phyloP scores from a whole-genome alignment of 2,113 vertebrate genomes.

The Electrona antarctica region DNA sequence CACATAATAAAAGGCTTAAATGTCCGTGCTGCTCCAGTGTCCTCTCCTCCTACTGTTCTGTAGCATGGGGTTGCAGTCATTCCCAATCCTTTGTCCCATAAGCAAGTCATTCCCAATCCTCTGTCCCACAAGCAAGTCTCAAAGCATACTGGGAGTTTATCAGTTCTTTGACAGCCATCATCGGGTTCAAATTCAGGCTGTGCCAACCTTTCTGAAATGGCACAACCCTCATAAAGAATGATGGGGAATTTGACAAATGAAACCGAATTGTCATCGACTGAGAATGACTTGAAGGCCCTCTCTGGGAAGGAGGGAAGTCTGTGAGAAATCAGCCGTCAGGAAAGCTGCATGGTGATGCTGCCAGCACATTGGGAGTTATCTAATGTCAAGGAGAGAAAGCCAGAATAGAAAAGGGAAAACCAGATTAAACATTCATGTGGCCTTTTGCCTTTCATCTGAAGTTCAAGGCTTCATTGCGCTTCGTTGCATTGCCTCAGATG shows the following conservation, averaged over 20 bases:
- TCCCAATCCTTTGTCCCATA: not conserved
- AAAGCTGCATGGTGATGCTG: not conserved
- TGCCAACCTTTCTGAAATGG: not conserved
- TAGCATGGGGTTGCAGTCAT: not conserved
- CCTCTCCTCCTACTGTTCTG: too few relatives aligned
- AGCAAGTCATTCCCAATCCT: constrained; percentile 1
- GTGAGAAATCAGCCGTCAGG: not conserved
- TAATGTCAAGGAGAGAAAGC: not conserved
- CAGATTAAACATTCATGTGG: not conserved
- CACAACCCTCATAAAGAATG: not conserved
- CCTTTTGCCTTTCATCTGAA: not conserved
- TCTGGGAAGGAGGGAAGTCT: not conserved
- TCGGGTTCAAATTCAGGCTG: constrained; percentile 17
- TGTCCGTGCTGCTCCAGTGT: too few relatives aligned
- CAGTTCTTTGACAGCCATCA: constrained; percentile 13
- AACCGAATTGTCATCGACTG: constrained; percentile 4
- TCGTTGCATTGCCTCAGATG: too few relatives aligned
- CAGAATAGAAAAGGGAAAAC: constrained; percentile 1
- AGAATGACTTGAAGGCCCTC: constrained; percentile 1
- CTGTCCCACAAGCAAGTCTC: not conserved
- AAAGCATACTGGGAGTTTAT: constrained; percentile 3
- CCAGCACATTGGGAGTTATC: not conserved
- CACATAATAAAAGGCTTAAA: too few relatives aligned
- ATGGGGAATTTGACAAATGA: constrained; percentile 17
- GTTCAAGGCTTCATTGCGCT: too few relatives aligned